A percentile compares a stretch with the other conserved stretches of the same genome.
Conservation (phyloP, 2,888 invertebrate species). For the Nasonovia ribisnigri region DNA sequence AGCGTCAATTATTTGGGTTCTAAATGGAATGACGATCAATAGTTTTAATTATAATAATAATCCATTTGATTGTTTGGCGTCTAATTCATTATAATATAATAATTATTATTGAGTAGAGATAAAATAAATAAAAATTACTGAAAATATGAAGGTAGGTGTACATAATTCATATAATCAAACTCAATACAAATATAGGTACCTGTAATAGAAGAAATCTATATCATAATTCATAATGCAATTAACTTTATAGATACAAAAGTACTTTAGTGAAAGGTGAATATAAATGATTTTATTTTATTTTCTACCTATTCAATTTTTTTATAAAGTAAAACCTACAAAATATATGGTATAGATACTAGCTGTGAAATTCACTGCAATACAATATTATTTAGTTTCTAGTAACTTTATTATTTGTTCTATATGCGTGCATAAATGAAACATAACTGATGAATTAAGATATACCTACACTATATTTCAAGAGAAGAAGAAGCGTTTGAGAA, state of each 20-base stretch:
- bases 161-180: background rate
- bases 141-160: background rate
- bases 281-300: background rate
- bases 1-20: background rate
- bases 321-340: background rate
- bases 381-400: background rate
- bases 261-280: background rate
- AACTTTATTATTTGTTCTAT: background rate
- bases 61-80: background rate
- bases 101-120: background rate
- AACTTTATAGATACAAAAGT: background rate
- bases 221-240: background rate
- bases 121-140: background rate
- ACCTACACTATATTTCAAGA: background rate
- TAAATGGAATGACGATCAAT: background rate
- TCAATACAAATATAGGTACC: background rate
- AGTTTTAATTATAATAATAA: background rate
- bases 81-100: too few species aligned
- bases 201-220: background rate
- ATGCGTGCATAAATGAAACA: background rate
- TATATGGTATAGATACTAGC: background rate
- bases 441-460: background rate
- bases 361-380: background rate
- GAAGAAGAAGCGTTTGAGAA: background rate
- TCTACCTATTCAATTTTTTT: background rate